Evolutionary conservation across 2,888 invertebrate genomes (phyloP).

Genomic region (Byasa hedistus): DNA sequence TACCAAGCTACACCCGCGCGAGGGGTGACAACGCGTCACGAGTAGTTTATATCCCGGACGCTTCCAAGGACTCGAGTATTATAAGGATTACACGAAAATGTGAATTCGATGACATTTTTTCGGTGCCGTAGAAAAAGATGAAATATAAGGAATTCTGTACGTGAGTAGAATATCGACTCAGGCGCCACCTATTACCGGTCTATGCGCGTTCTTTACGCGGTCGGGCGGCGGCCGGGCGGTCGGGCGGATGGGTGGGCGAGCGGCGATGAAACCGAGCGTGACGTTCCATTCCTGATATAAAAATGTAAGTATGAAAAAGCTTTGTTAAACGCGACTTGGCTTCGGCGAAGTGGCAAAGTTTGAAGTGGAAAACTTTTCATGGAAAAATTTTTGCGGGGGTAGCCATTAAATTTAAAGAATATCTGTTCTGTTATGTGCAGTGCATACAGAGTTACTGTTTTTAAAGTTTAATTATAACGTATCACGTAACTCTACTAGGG

Average conservation of each 20-base stretch:
- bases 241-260: slow-evolving; percentile 68
- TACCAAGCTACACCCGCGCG: slow-evolving; percentile 54
- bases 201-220: slow-evolving; percentile 73
- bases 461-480: background rate
- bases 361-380: slow-evolving; percentile 79
- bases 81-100: slow-evolving; percentile 79
- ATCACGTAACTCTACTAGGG: background rate
- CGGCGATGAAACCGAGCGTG: slow-evolving; percentile 75
- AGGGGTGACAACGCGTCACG: slow-evolving; percentile 48
- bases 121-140: slow-evolving; percentile 77
- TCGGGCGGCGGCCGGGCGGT: slow-evolving; percentile 54
- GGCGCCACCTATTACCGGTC: slow-evolving; percentile 76
- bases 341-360: slow-evolving; percentile 78
- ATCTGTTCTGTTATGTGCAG: slow-evolving; percentile 69
- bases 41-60: slow-evolving; percentile 50
- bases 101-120: slow-evolving; percentile 80
- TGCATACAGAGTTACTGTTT: slow-evolving; percentile 39
- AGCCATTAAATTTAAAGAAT: slow-evolving; percentile 77
- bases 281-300: slow-evolving; percentile 77
- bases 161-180: slow-evolving; percentile 72
- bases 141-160: slow-evolving; percentile 79
- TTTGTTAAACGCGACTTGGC: slow-evolving; percentile 78
- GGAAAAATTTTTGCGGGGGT: slow-evolving; percentile 70
- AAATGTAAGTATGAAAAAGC: slow-evolving; percentile 78
- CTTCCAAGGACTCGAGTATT: slow-evolving; percentile 72